A percentile compares a stretch with the other conserved stretches of the same genome.
phyloP scores from a whole-genome alignment of 2,113 vertebrate genomes.

The Semnornis frantzii region DNA sequence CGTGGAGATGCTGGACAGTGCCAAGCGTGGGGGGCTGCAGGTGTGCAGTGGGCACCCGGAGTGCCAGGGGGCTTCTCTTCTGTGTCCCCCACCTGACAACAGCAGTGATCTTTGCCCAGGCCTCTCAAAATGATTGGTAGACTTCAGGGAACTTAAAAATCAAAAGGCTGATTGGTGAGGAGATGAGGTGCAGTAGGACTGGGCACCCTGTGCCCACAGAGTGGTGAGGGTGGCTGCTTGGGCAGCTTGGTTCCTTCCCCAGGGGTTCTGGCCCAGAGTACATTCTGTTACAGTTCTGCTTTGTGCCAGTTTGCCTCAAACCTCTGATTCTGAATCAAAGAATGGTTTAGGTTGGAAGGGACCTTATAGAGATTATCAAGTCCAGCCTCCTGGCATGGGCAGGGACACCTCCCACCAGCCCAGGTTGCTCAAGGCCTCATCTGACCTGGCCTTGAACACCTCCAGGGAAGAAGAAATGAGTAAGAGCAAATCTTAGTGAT shows the following conservation, averaged over 20 bases:
- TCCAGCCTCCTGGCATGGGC: no score
- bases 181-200: background rate
- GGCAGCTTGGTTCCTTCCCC: background rate
- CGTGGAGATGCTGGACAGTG: conserved; percentile 78
- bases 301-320: background rate
- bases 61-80: background rate
- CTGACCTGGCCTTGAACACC: no score
- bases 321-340: background rate
- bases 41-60: conserved; percentile 42
- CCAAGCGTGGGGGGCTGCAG: conserved; percentile 72
- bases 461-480: no score
- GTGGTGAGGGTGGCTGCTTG: background rate
- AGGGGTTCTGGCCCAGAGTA: background rate
- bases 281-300: background rate
- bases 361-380: no score
- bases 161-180: background rate
- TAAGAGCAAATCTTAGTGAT: no score
- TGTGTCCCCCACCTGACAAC: background rate
- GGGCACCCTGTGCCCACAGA: background rate
- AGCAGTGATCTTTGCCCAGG: background rate
- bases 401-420: no score
- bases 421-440: no score
- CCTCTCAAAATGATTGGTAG: background rate
- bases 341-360: no score
- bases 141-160: background rate